Evolutionary conservation across 2,888 invertebrate genomes (phyloP).

Genomic region (Volucella inanis): DNA sequence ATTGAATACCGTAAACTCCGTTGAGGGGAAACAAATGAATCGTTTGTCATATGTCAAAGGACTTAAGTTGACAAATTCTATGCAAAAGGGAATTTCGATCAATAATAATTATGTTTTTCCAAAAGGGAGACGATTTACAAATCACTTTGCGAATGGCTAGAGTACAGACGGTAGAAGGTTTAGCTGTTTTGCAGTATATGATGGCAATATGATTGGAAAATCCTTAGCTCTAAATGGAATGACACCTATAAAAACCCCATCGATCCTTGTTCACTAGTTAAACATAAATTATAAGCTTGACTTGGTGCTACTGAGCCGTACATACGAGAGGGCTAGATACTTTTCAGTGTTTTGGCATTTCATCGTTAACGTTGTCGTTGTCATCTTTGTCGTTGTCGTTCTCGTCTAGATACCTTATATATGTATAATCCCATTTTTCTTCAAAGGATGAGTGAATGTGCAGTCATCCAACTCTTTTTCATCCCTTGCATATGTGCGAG

Average conservation of each 20-base stretch:
- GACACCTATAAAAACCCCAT: constrained; percentile 73
- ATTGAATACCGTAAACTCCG: constrained; percentile 7
- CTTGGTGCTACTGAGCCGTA: constrained; percentile 65
- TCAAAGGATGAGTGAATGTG: constrained; percentile 57
- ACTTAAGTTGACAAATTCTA: constrained; percentile 28
- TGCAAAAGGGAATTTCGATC: constrained; percentile 9
- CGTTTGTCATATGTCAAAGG: constrained; percentile 42
- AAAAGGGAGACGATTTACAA: constrained; percentile 19
- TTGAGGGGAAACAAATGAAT: constrained; percentile 20
- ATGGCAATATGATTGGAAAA: constrained; percentile 49
- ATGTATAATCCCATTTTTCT: constrained; percentile 46
- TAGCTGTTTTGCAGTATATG: too few relatives aligned
- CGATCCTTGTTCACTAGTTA: constrained; percentile 74
- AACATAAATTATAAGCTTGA: constrained; percentile 73
- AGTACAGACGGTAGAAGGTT: too few relatives aligned
- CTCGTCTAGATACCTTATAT: constrained; percentile 23
- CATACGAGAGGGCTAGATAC: constrained; percentile 46
- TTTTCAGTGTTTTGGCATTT: constrained; percentile 61
- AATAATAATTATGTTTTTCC: constrained; percentile 25
- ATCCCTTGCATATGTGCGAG: constrained; percentile 21
- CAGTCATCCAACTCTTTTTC: constrained; percentile 46
- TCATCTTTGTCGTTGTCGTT: constrained; percentile 10
- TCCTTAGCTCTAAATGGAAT: constrained; percentile 66
- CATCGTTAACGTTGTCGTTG: constrained; percentile 38
- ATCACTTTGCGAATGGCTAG: constrained; percentile 24